Evolutionary conservation across 2,797 vertebrate species (phyloP), one percentile per base, ranked within the genome.

Genomic region (Pantherophis vulpinus): DNA sequence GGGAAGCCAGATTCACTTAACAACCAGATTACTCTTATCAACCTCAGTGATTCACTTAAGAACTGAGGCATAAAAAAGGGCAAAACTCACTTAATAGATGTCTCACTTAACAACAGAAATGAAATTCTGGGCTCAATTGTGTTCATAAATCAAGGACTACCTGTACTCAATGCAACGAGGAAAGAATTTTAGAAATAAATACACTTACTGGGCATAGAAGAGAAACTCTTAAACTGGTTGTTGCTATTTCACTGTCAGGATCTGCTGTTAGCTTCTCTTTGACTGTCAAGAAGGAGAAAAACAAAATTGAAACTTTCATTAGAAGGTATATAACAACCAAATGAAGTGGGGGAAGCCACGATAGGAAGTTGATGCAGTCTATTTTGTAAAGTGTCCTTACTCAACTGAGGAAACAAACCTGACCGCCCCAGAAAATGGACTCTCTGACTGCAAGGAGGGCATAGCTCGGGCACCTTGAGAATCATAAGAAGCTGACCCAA

Each of bases 231-330:
- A 99, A 98, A 97, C 99, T 99, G 96, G 99, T 99, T 87, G 99
- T 99, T 94, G 99, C 99, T 59, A 99, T 99, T 98, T 99, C 99
- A 96, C 99, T 99, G 98, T 99, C 99, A 42, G 99, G 99, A 96
- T 99, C 99, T 0, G 99, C 99, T 1, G 99, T 99, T 95, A 99
- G 97, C 91, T 99, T 99, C 97, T 99, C 99, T 98, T 99, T 99
- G 96, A 99, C 99, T 99, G 97, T 93, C 10, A 95, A 95, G 92
- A 94, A 95, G 96, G 92, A 94, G 93, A 37, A 88, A 91, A 94
- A 91, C 88, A 0, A 95, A 92, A 90, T 90, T 83, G 89, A 0
- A 95, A 90, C 95, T 92, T 95, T 0, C 55, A 87, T 56, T 89
- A 91, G 66, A 29, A 88, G 29, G 32, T 10, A 8, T 1, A 13